Evolutionary conservation across 1,140 invertebrate species (phyloP).

Genomic region (Calosoma granatense): DNA sequence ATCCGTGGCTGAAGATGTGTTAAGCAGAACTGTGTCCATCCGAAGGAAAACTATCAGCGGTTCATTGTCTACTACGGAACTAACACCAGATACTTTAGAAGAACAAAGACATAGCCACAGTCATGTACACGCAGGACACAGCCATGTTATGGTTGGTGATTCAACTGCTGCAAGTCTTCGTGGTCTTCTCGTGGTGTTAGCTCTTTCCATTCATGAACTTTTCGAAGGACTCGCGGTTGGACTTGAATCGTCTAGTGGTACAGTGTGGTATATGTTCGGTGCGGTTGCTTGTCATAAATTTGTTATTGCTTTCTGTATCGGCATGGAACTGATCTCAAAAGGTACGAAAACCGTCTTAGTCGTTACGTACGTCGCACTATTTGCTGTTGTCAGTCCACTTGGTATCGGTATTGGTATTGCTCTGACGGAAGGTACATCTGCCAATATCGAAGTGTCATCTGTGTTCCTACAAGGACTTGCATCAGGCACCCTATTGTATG

Average conservation of each 20-base stretch:
- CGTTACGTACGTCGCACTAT: conserved; percentile 38
- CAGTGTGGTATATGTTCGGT: conserved; percentile 50
- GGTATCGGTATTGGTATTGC: conserved; percentile 42
- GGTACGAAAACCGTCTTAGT: conserved; percentile 27
- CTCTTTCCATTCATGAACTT: conserved; percentile 80
- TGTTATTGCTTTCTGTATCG: conserved; percentile 46
- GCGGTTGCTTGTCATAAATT: conserved; percentile 48
- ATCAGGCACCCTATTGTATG: conserved; percentile 54
- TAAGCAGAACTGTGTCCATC: conserved; percentile 25
- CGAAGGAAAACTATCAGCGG: conserved; percentile 17
- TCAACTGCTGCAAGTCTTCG: conserved; percentile 55
- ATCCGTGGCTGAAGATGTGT: conserved; percentile 21
- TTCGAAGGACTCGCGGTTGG: conserved; percentile 89
- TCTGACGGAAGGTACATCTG: conserved; percentile 21
- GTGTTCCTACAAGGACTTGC: conserved; percentile 46
- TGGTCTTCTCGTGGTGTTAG: conserved; percentile 70
- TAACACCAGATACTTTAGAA: neutral
- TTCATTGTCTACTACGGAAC: neutral
- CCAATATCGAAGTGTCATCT: conserved; percentile 23
- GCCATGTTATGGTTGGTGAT: conserved; percentile 36
- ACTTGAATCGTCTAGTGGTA: conserved; percentile 53
- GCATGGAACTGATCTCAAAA: conserved; percentile 37
- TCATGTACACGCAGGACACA: conserved; percentile 22
- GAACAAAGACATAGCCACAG: conserved; percentile 16
- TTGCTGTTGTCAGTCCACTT: conserved; percentile 42